A percentile compares a stretch with the other conserved stretches of the same genome.
These are phyloP conservation scores for Tiliacea citrago DNA, from an alignment of 2,888 invertebrate species.

Conservation along the genomic window DNA sequence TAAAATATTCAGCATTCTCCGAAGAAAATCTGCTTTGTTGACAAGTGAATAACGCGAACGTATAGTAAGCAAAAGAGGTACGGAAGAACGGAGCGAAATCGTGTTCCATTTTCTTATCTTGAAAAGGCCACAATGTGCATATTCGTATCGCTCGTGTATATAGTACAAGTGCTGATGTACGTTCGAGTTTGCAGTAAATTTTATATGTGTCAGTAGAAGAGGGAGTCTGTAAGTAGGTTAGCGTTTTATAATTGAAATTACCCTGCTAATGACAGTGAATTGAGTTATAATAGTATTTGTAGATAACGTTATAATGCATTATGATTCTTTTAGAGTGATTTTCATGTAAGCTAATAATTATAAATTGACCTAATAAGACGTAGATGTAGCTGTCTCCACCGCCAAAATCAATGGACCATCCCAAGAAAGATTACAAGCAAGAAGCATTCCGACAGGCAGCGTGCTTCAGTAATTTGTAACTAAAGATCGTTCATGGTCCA, in stretches of 20 bases:
- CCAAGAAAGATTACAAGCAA: conserved; percentile 32
- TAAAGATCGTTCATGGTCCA: conserved; percentile 61
- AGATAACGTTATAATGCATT: not conserved
- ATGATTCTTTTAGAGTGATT: not conserved
- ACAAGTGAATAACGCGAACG: conserved; percentile 59
- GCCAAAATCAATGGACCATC: conserved; percentile 27
- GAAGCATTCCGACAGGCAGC: conserved; percentile 15
- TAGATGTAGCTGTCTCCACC: not conserved
- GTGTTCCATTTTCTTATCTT: conserved; percentile 68
- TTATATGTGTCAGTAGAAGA: conserved; percentile 48
- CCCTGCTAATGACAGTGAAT: not conserved
- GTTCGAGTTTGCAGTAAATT: conserved; percentile 57
- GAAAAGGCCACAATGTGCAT: conserved; percentile 65
- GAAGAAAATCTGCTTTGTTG: conserved; percentile 58
- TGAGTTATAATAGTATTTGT: not conserved
- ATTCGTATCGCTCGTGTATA: conserved; percentile 54
- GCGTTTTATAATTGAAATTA: conserved; percentile 36
- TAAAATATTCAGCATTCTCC: conserved; percentile 40
- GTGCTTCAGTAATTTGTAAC: conserved; percentile 50
- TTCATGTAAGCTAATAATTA: not conserved
- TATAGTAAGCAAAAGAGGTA: conserved; percentile 55
- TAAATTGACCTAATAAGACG: not conserved
- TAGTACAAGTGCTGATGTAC: conserved; percentile 56
- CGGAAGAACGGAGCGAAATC: conserved; percentile 65
- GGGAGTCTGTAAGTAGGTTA: conserved; percentile 46